phyloP scores from a whole-genome alignment of 1,140 invertebrate genomes.

The Andrena cerasifolii region DNA sequence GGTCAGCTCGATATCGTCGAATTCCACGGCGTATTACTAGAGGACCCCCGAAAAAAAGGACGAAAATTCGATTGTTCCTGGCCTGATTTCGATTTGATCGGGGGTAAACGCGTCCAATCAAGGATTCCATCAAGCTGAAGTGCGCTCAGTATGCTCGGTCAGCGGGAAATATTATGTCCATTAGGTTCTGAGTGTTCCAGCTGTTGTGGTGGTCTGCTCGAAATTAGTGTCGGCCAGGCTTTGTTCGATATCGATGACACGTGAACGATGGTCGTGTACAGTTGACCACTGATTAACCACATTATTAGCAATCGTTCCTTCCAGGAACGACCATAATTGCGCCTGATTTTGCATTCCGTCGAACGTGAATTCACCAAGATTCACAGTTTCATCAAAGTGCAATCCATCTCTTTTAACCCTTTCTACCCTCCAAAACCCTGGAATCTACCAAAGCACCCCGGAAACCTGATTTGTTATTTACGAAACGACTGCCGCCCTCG shows the following conservation, averaged over 20 bases:
- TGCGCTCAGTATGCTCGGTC: constrained; percentile 47
- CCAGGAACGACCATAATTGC: constrained; percentile 9
- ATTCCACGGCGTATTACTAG: background rate
- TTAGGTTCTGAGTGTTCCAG: constrained; percentile 67
- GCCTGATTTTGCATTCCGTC: background rate
- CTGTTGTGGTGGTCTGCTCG: constrained; percentile 65
- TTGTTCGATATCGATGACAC: constrained; percentile 71
- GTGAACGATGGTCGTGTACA: constrained; percentile 68
- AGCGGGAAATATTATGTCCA: constrained; percentile 73
- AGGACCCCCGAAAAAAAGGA: background rate
- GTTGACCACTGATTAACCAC: constrained; percentile 64
- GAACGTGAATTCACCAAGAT: background rate
- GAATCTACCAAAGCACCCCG: too few species aligned
- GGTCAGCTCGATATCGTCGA: background rate
- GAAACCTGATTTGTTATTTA: too few species aligned
- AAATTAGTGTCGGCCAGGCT: constrained; percentile 63
- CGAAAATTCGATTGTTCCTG: background rate
- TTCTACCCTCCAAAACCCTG: too few species aligned
- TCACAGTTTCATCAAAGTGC: too few species aligned
- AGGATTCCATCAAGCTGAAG: constrained; percentile 37
- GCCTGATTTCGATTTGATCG: constrained; percentile 61
- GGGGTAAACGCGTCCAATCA: constrained; percentile 68
- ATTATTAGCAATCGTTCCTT: constrained; percentile 57
- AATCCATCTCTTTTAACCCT: too few species aligned
- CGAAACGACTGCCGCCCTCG: too few species aligned